Evolutionary conservation across 2,113 vertebrate species (phyloP), one percentile per base, ranked within the genome.

Genomic region (Fulmarus glacialis): DNA sequence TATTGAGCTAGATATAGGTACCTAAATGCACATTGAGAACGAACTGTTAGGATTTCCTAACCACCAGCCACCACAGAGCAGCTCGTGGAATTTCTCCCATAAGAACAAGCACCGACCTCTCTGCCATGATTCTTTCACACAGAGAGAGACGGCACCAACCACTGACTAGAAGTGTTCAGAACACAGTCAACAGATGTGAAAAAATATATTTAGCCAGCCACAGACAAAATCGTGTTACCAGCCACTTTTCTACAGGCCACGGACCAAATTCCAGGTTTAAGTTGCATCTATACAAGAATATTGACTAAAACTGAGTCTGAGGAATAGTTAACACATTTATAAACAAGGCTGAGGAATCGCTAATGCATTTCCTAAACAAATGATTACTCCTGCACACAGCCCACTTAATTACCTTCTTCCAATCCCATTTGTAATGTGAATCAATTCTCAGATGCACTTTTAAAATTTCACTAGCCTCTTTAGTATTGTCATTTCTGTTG

Each of bases 1-100:
- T 45, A 17, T 8, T 0, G 1, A 82, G 27, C 50, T 18, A 64
- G 36, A 47, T 9, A 4, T 0, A 58, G 47, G 29, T 43, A 70
- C 4, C 1, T 10, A 42, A 82, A 1, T 40, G 20, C 26, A 53
- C 3, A 4, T 4, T 47, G 17, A 85, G 47, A 93, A 72, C 29
- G 8, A 63, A 56, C 14, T 15, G 60, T 59, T 29, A 26, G 16
- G 64, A 79, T 59, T 63, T 81, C 50, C 11, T 10, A n/a, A n/a
- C n/a, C n/a, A n/a, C 34, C 81, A 70, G 29, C 21, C 42, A 67
- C 38, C 36, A 23, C 0, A 40, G 24, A 55, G 27, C 40, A 83
- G 45, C 45, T 68, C 58, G 21, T 3, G 26, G 43, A 64, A 47
- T 59, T 71, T 66, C 58, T 82, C 29, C 53, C 8, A 0, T 17